A percentile compares a stretch with the other conserved stretches of the same genome.
Evolutionary conservation across 2,113 vertebrate species (phyloP).

Genomic region (Entelurus aequoreus): DNA sequence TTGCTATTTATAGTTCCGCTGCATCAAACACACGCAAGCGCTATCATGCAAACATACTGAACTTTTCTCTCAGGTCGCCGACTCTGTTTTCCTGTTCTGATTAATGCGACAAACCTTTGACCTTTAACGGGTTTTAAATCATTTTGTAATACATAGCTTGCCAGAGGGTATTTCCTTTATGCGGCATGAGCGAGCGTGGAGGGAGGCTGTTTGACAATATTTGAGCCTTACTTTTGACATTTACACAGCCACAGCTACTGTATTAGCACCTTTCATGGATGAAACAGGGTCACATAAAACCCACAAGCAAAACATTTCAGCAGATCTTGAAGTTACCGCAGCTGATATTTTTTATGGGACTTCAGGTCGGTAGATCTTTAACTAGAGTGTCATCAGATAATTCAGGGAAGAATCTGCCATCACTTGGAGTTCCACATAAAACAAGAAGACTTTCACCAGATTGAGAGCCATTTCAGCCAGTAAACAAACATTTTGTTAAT

Average conservation of each 20-base stretch:
- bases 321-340: too few species aligned
- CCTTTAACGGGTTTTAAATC: not conserved
- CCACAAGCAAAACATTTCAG: not conserved
- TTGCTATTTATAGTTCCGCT: conserved; percentile 12
- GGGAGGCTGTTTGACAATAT: not conserved
- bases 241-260: not conserved
- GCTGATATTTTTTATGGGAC: conserved; percentile 3
- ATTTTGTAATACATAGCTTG: not conserved
- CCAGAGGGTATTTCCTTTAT: conserved; percentile 2
- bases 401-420: not conserved
- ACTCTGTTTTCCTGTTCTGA: not conserved
- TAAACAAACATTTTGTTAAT: not conserved
- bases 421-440: conserved; percentile 3
- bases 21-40: not conserved
- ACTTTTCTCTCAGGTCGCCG: not conserved
- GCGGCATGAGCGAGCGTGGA: not conserved
- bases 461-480: not conserved
- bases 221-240: not conserved
- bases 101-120: not conserved
- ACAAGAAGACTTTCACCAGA: not conserved
- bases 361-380: not conserved
- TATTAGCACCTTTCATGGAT: not conserved
- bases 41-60: not conserved
- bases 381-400: not conserved
- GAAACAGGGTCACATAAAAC: not conserved